Conservation (phyloP, 2,888 invertebrate species). For the Lithophane socia region DNA sequence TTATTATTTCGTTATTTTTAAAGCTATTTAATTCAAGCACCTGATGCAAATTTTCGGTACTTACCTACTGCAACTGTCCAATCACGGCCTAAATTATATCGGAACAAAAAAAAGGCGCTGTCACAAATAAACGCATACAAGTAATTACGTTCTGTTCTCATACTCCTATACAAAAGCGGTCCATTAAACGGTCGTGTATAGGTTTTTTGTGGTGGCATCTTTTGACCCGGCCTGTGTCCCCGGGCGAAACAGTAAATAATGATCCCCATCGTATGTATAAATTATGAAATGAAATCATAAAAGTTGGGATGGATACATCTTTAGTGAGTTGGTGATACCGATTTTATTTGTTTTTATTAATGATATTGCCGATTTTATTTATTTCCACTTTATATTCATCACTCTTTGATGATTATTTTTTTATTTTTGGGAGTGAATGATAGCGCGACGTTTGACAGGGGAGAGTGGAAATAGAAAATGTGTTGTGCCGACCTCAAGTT, state of each 20-base stretch:
- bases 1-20: not conserved
- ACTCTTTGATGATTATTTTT: too few species aligned
- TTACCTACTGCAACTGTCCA: conserved; percentile 20
- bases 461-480: too few species aligned
- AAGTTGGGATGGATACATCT: conserved; percentile 68
- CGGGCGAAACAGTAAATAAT: conserved; percentile 85
- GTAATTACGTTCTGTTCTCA: conserved; percentile 73
- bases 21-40: not conserved
- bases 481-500: too few species aligned
- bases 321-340: conserved; percentile 69
- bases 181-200: conserved; percentile 76
- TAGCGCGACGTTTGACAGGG: too few species aligned
- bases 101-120: conserved; percentile 46
- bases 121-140: conserved; percentile 67
- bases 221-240: conserved; percentile 80
- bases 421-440: too few species aligned
- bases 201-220: conserved; percentile 81
- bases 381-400: not conserved
- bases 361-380: not conserved
- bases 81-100: conserved; percentile 21
- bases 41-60: not conserved
- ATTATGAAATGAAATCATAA: conserved; percentile 84
- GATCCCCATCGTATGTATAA: conserved; percentile 80
- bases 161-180: conserved; percentile 70
- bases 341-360: not conserved